A percentile compares a stretch with the other conserved stretches of the same genome.
Evolutionary conservation across 1,140 invertebrate species (phyloP).

Genomic region (Phortica variegata): DNA sequence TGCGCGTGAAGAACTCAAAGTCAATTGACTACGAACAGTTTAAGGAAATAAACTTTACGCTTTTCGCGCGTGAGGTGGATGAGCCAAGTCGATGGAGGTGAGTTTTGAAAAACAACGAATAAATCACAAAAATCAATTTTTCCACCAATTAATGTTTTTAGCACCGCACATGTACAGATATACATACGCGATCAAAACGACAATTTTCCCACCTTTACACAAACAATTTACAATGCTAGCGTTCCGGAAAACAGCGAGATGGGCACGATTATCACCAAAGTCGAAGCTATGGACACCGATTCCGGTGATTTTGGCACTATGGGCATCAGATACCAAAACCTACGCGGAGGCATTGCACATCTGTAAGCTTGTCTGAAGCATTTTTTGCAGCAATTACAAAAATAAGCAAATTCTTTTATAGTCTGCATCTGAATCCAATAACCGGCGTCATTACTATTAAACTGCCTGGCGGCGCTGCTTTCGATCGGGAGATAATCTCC

Average conservation of each 20-base stretch:
- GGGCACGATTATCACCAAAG: conserved; percentile 79
- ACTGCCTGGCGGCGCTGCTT: conserved; percentile 68
- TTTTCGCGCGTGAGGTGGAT: conserved; percentile 82
- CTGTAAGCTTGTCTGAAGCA: conserved; percentile 66
- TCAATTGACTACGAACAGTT: conserved; percentile 84
- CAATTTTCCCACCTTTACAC: conserved; percentile 87
- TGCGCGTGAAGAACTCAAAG: conserved; percentile 82
- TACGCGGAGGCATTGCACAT: conserved; percentile 75
- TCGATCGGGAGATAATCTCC: conserved; percentile 84
- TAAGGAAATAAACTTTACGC: conserved; percentile 77
- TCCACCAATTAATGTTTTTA: conserved; percentile 40
- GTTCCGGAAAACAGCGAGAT: conserved; percentile 80
- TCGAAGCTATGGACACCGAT: conserved; percentile 81
- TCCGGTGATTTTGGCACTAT: conserved; percentile 82
- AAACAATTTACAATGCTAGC: conserved; percentile 74
- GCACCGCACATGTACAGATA: conserved; percentile 80
- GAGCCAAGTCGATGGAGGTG: conserved; percentile 56
- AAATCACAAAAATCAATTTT: not conserved
- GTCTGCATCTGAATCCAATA: conserved; percentile 76
- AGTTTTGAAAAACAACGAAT: not conserved
- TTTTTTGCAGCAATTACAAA: not conserved
- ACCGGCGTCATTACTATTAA: conserved; percentile 83
- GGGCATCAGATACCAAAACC: conserved; percentile 83
- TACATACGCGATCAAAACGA: conserved; percentile 90
- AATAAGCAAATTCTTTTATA: conserved; percentile 43